These are phyloP conservation scores for Helicoverpa zea DNA, from an alignment of 1,140 invertebrate genomes.

Conservation along the genomic window DNA sequence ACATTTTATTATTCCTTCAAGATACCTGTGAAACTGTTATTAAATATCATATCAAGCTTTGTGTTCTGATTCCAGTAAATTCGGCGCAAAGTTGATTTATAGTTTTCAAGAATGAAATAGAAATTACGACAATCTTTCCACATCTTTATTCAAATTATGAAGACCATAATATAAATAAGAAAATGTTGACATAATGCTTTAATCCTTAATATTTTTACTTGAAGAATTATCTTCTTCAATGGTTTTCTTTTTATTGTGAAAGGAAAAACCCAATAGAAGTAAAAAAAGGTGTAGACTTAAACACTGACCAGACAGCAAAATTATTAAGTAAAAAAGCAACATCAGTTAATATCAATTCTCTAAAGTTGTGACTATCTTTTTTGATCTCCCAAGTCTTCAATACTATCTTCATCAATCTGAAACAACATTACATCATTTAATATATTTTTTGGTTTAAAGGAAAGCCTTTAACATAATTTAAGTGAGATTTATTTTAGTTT, in stretches of 20 bases:
- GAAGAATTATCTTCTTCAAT: too few relatives aligned
- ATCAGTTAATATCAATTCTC: constrained; percentile 38
- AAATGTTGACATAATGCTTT: constrained; percentile 54
- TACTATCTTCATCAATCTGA: constrained; percentile 91
- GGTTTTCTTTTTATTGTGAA: too few relatives aligned
- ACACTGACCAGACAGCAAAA: neutral
- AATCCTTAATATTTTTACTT: constrained; percentile 49
- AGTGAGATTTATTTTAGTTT: neutral
- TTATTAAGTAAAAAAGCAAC: constrained; percentile 53
- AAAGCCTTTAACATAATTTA: neutral
- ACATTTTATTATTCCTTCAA: too few relatives aligned
- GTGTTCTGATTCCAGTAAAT: neutral
- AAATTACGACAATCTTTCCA: constrained; percentile 44
- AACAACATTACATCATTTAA: constrained; percentile 60
- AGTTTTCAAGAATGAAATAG: neutral
- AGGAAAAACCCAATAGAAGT: too few relatives aligned
- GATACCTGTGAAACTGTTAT: too few relatives aligned
- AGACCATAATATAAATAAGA: constrained; percentile 65
- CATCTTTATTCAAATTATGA: constrained; percentile 62
- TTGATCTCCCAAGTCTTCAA: constrained; percentile 91
- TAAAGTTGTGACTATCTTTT: constrained; percentile 87
- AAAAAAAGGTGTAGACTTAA: too few relatives aligned
- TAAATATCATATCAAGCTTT: too few relatives aligned
- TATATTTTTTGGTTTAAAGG: constrained; percentile 23
- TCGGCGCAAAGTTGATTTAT: neutral